A percentile compares a stretch with the other conserved stretches of the same genome.
These are phyloP conservation scores for Fringilla coelebs DNA, from an alignment of 2,797 vertebrate species.

Conservation along the genomic window DNA sequence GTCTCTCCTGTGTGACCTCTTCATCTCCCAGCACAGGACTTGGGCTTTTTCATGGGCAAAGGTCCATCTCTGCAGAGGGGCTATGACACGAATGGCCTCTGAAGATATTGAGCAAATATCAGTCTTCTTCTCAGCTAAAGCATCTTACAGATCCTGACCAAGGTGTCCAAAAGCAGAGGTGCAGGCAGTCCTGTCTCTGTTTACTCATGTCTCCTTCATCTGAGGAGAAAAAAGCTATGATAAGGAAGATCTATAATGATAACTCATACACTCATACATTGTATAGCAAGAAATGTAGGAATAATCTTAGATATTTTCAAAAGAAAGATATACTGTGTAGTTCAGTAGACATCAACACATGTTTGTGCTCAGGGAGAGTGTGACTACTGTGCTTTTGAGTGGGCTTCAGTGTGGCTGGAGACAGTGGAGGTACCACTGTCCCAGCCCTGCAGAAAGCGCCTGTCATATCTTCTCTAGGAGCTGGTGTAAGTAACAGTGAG, in stretches of 20 bases:
- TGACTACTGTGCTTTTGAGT: not conserved
- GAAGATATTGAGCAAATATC: not conserved
- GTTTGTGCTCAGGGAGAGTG: not conserved
- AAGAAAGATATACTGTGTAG: not conserved
- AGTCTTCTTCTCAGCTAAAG: not conserved
- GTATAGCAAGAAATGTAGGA: not conserved
- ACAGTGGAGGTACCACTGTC: not conserved
- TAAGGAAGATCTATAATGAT: not conserved
- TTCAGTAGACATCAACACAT: not conserved
- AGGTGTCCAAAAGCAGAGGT: not conserved
- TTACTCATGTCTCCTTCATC: not conserved
- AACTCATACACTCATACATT: not conserved
- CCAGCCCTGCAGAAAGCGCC: not conserved
- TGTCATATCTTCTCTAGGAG: not conserved
- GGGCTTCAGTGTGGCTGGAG: not conserved
- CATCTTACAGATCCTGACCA: not conserved
- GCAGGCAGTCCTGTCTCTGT: not conserved
- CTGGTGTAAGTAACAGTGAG: not conserved
- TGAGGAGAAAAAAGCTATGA: not conserved
- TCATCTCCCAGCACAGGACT: not conserved
- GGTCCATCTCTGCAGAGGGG: not conserved
- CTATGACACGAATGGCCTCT: not conserved
- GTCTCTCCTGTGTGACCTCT: not conserved
- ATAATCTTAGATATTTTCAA: not conserved
- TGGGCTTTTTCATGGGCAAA: not conserved